Percentiles rank a stretch among this genome's conserved stretches.
These are phyloP conservation scores for Willowsia nigromaculata DNA, from an alignment of 2,888 invertebrate species.

Conservation along the genomic window DNA sequence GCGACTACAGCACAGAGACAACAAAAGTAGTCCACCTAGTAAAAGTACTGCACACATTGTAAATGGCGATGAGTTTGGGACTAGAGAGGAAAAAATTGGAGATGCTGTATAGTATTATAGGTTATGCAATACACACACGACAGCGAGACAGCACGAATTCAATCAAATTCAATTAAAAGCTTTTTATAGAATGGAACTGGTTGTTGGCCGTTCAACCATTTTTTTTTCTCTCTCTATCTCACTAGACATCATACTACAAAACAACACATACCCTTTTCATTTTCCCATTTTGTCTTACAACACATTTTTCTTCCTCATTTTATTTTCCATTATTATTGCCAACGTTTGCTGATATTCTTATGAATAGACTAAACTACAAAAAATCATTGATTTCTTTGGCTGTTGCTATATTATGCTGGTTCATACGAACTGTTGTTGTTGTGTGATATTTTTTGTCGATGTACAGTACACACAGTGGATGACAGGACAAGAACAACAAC, in stretches of 20 bases:
- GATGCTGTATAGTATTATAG: background rate
- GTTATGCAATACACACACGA: background rate
- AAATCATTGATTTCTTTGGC: background rate
- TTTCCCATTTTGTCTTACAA: background rate
- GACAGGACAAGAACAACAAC: background rate
- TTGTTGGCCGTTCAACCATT: conserved; percentile 16
- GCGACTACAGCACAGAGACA: background rate
- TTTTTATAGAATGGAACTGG: conserved; percentile 40
- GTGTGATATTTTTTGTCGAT: background rate
- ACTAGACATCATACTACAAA: background rate
- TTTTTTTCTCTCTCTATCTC: background rate
- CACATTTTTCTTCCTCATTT: background rate
- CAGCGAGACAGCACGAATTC: conserved; percentile 45
- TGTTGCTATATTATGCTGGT: background rate
- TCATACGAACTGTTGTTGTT: background rate
- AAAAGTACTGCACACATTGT: background rate
- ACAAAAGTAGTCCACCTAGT: background rate
- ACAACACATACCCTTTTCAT: background rate
- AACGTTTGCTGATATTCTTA: background rate
- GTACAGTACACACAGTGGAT: background rate
- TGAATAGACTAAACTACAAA: background rate
- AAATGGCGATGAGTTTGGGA: background rate
- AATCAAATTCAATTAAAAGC: conserved; percentile 65
- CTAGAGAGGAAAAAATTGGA: background rate
- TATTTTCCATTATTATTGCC: background rate